Percentiles rank a stretch among this genome's conserved stretches.
These are phyloP conservation scores for Platichthys stellatus DNA, from an alignment of 2,113 vertebrate species.

Conservation along the genomic window DNA sequence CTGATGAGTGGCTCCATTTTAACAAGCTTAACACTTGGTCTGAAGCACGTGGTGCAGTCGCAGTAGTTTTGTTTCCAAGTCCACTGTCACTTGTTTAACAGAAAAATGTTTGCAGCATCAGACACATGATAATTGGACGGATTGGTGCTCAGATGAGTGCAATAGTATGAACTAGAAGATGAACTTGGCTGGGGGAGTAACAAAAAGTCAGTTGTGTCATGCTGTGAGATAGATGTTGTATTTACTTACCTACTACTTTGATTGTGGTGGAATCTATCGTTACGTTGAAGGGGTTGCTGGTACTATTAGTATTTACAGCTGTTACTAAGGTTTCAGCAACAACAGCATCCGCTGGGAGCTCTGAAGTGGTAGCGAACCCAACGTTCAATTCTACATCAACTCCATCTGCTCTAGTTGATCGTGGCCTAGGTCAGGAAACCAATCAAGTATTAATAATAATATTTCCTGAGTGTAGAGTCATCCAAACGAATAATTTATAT, in stretches of 20 bases:
- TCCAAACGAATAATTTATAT: background rate
- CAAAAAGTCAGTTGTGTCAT: background rate
- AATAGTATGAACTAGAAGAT: too few relatives aligned
- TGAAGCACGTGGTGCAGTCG: too few relatives aligned
- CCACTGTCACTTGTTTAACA: too few relatives aligned
- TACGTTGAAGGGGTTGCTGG: background rate
- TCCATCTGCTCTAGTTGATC: background rate
- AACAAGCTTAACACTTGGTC: too few relatives aligned
- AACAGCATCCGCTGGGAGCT: background rate
- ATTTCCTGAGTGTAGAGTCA: background rate
- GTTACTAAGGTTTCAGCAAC: background rate
- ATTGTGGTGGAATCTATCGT: fast-evolving
- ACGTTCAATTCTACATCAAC: background rate
- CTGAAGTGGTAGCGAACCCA: background rate
- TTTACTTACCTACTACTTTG: background rate
- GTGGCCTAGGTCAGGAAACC: background rate
- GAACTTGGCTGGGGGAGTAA: too few relatives aligned
- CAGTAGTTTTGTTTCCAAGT: too few relatives aligned
- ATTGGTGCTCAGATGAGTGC: too few relatives aligned
- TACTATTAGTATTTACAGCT: background rate
- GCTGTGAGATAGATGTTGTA: too few relatives aligned
- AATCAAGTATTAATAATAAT: background rate
- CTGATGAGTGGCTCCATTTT: too few relatives aligned
- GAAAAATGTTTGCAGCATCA: too few relatives aligned
- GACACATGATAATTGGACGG: too few relatives aligned